These are phyloP conservation scores for Anniella stebbinsi DNA, from an alignment of 2,797 vertebrate species.

Conservation along the genomic window DNA sequence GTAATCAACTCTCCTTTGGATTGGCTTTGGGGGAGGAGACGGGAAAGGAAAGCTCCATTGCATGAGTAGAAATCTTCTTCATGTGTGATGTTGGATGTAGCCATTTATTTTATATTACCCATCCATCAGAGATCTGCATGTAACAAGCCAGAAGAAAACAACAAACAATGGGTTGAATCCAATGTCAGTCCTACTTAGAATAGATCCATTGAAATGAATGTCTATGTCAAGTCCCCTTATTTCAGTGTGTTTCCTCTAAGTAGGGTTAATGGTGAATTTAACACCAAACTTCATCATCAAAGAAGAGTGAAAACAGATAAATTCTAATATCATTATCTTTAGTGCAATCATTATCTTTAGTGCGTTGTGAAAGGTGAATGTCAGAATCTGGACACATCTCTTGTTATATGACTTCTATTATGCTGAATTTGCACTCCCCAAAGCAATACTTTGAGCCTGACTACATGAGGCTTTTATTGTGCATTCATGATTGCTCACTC, in stretches of 20 bases:
- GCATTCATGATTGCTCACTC: too few relatives aligned
- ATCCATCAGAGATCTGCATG: neutral
- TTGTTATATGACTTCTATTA: neutral
- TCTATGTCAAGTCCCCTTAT: too few relatives aligned
- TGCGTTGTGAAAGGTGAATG: constrained; percentile 30
- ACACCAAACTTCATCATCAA: neutral
- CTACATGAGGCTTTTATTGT: too few relatives aligned
- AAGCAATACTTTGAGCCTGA: neutral
- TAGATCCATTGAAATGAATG: too few relatives aligned
- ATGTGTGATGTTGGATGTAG: neutral
- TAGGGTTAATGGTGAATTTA: too few relatives aligned
- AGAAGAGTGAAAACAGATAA: constrained; percentile 1
- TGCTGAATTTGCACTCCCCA: neutral
- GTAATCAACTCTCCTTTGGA: neutral
- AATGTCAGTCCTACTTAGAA: too few relatives aligned
- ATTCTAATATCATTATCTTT: neutral
- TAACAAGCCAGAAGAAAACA: constrained; percentile 20
- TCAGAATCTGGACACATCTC: constrained; percentile 7
- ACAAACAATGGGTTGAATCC: neutral
- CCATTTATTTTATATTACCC: neutral
- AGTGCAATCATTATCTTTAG: neutral
- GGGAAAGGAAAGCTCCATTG: neutral
- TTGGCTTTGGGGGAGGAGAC: neutral
- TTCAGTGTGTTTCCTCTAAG: too few relatives aligned
- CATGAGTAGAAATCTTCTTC: neutral